Conservation (phyloP, 2,888 invertebrate genomes). For the Agonum fuliginosum region DNA sequence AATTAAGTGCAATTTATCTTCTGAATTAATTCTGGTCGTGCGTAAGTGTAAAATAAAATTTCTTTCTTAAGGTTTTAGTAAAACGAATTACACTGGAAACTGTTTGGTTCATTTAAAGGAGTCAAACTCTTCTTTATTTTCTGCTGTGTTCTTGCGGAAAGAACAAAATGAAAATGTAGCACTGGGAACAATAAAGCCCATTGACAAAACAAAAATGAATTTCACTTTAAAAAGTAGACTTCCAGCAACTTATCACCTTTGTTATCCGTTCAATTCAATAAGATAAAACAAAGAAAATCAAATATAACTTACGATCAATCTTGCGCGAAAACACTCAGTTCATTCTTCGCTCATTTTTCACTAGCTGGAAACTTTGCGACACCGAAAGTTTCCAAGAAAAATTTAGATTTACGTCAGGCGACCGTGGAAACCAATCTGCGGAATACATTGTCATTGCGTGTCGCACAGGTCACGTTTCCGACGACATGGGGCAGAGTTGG, state of each 20-base stretch:
- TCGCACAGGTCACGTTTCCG: slow-evolving; percentile 24
- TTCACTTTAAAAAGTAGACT: slow-evolving; percentile 37
- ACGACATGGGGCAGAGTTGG: slow-evolving; percentile 17
- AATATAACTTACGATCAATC: slow-evolving; percentile 51
- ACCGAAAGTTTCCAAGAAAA: slow-evolving; percentile 47
- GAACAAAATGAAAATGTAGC: not conserved
- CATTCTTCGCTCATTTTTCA: slow-evolving; percentile 55
- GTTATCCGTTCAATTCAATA: slow-evolving; percentile 40
- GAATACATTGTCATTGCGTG: slow-evolving; percentile 52
- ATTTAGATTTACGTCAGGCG: slow-evolving; percentile 53
- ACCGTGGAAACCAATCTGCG: slow-evolving; percentile 44
- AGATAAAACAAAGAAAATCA: slow-evolving; percentile 53
- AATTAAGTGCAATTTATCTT: no score
- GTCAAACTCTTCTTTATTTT: no score
- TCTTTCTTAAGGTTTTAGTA: no score
- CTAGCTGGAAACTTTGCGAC: slow-evolving; percentile 40
- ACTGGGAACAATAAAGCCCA: not conserved
- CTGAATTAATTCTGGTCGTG: no score
- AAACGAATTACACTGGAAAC: no score
- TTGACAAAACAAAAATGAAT: slow-evolving; percentile 44
- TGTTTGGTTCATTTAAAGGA: no score
- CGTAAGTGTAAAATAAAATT: no score
- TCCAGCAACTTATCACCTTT: slow-evolving; percentile 43
- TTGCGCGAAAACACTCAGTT: slow-evolving; percentile 47
- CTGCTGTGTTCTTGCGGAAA: no score